phyloP scores from a whole-genome alignment of 2,888 invertebrate species.

The Lepidochrysops patricia region DNA sequence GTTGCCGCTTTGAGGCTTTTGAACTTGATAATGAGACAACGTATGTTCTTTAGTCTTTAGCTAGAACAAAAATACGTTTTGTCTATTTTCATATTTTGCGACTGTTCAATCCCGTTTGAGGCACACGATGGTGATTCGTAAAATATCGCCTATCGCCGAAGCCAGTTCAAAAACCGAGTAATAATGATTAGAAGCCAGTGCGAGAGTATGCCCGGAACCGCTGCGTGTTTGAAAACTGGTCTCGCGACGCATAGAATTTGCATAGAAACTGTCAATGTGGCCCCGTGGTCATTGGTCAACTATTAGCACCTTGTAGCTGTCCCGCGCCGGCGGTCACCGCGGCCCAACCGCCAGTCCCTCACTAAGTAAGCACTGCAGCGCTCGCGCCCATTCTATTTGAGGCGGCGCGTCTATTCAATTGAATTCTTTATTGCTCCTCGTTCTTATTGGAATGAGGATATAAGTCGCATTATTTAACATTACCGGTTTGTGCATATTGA shows the following conservation, averaged over 20 bases:
- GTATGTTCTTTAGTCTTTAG: conserved; percentile 56
- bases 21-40: conserved; percentile 71
- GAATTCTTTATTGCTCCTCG: conserved; percentile 9
- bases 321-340: conserved; percentile 16
- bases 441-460: conserved; percentile 5
- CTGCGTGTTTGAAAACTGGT: conserved; percentile 63
- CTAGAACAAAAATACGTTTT: conserved; percentile 45
- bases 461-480: background rate
- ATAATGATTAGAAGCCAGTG: conserved; percentile 48
- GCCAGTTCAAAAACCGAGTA: conserved; percentile 49
- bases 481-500: too few relatives aligned
- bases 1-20: conserved; percentile 66
- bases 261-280: conserved; percentile 72
- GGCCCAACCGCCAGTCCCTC: conserved; percentile 18
- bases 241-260: conserved; percentile 68
- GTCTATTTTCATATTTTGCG: background rate
- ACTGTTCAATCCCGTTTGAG: conserved; percentile 15
- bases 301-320: conserved; percentile 56
- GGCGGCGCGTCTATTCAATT: conserved; percentile 13
- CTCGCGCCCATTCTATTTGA: conserved; percentile 15
- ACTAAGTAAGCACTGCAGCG: conserved; percentile 17
- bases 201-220: conserved; percentile 63
- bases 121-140: conserved; percentile 17
- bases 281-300: conserved; percentile 48
- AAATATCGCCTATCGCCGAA: conserved; percentile 33